Evolutionary conservation across 2,113 vertebrate genomes (phyloP), one percentile per base, ranked within the genome.

Genomic region (Cichladusa arquata): DNA sequence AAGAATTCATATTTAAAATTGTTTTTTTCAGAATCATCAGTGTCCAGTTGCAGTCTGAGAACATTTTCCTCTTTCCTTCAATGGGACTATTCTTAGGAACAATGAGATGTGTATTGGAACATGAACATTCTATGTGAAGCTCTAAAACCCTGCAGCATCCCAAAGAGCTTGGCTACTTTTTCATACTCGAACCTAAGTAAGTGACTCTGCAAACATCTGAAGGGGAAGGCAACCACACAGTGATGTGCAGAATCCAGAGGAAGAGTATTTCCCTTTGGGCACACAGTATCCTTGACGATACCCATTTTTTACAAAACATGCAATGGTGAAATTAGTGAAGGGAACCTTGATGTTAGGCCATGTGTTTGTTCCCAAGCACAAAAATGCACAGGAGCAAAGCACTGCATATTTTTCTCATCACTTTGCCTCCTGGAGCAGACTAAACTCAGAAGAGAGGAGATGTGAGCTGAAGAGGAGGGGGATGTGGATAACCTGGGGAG

Each of bases 1-100:
- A 79, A 94, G 91, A 95, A 71, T 23, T 85, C 24, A 17, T 12
- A 79, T 17, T 69, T 16, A 82, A 80, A 25, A 53, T 5, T 31
- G 12, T 71, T 53, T 50, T 72, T 67, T 64, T 72, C 65, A 88
- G 90, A 92, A 70, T 78, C 69, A 89, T n/a, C 22, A 60, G 24
- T 29, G 20, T 56, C 45, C 78, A 42, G 31, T 61, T 81, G 34
- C 48, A 70, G 8, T 12, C 18, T 42, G 48, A 62, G 71, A 56
- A 42, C 18, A 42, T 33, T 36, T 28, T 91, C 47, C 22, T 53
- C 78, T 48, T 72, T 81, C 62, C 26, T 74, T 90, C 60, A 71
- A 24, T 6, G 8, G 44, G 17, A 45, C 0, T 0, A 86, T 47
- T 95, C 86, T 92, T 33, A 36, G 0, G 0, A 84, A 29, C 17